phyloP scores from a whole-genome alignment of 2,113 vertebrate genomes.

The Ornithorhynchus anatinus region DNA sequence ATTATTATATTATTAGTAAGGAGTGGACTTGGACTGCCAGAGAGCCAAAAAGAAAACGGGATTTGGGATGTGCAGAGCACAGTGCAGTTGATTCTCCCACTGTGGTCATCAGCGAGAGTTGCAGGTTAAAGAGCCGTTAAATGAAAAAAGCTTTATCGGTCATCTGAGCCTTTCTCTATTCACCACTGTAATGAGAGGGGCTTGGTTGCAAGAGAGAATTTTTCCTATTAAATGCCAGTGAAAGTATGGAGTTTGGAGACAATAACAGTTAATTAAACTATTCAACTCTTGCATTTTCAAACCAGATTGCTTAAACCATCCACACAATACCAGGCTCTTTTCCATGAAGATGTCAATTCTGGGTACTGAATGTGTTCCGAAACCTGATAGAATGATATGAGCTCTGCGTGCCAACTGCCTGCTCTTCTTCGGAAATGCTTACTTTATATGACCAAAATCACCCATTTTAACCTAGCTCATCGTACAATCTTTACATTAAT shows the following conservation, averaged over 20 bases:
- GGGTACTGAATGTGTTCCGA: neutral
- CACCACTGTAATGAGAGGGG: neutral
- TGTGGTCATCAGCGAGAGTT: neutral
- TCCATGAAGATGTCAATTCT: too few relatives aligned
- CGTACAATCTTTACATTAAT: too few relatives aligned
- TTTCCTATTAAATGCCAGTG: too few relatives aligned
- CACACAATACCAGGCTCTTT: too few relatives aligned
- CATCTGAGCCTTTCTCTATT: neutral
- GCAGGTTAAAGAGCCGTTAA: neutral
- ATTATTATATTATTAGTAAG: too few relatives aligned
- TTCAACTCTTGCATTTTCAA: too few relatives aligned
- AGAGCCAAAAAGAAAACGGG: neutral
- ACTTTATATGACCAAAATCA: too few relatives aligned
- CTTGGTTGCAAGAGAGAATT: too few relatives aligned
- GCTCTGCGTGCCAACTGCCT: neutral
- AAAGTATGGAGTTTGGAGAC: too few relatives aligned
- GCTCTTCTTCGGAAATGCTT: neutral
- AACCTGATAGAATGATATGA: neutral
- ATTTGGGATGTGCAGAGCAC: neutral
- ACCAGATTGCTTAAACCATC: too few relatives aligned
- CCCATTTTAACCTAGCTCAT: too few relatives aligned
- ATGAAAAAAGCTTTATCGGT: neutral
- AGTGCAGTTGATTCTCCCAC: neutral
- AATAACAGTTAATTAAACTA: too few relatives aligned
- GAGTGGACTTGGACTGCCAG: neutral